Evolutionary conservation across 2,113 vertebrate species (phyloP), one percentile per base, ranked within the genome.

Genomic region (Morone saxatilis): DNA sequence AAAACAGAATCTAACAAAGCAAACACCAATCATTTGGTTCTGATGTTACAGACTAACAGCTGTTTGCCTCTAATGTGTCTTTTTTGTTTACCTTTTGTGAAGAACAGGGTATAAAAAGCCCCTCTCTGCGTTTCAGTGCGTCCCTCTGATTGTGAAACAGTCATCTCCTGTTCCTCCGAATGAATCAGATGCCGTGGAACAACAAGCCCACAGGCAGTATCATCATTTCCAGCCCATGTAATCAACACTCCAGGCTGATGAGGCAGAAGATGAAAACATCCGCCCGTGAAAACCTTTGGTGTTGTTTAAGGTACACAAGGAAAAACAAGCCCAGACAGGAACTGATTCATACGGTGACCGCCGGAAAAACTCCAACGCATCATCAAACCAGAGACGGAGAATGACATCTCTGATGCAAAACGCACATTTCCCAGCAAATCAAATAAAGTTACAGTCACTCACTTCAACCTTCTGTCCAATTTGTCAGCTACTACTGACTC

Each of bases 211-310:
- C 82, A 76, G 78, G 85, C 88, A 73, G 57, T 56, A 78, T 77
- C 89, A 84, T 85, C 75, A 71, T 81, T 83, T 74, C 70, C 71
- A 83, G 84, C 43, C 78, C 56, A 65, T 80, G 81, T 92, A 89
- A 93, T 93, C 91, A 93, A 87, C 81, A 87, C 86, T 61, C 45
- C 56, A 47, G 80, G 90, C 88, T 92, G 92, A 90, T 90, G 89
- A 90, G 84, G 78, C 81, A 85, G 71, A 90, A 81, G 76, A 90
- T 82, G 71, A 83, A 91, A 88, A 88, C 88, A 90, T 89, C 83
- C 74, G 71, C 51, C 62, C 20, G 20, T 73, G 57, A 84, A 86
- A 83, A 81, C 47, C 57, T 87, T 83, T 51, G 60, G 59, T 73
- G 76, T 72, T 84, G 80, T 85, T 84, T 54, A 72, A 78, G 75